Conservation (phyloP, 2,888 invertebrate species). For the Sinelater perroti region DNA sequence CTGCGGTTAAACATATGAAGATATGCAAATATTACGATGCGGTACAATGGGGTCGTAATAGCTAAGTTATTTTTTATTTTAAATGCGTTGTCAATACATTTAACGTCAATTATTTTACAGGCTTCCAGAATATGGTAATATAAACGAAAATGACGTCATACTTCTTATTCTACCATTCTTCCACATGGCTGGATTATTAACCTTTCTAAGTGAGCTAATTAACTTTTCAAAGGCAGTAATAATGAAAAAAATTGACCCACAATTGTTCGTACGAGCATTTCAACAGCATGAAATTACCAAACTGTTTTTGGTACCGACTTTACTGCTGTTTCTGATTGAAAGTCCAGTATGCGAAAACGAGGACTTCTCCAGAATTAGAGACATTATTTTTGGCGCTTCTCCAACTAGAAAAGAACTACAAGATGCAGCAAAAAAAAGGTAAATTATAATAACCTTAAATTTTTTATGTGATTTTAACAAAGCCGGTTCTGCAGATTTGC, state of each 20-base stretch:
- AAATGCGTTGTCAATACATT: no score
- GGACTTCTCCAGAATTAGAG: constrained; percentile 72
- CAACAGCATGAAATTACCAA: constrained; percentile 47
- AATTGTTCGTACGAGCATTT: constrained; percentile 45
- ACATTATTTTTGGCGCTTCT: constrained; percentile 78
- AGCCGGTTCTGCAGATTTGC: not conserved
- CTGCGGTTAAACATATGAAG: no score
- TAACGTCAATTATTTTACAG: no score
- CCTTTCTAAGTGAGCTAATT: constrained; percentile 1
- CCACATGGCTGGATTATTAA: constrained; percentile 47
- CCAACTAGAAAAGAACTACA: constrained; percentile 72
- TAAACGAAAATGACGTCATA: constrained; percentile 30
- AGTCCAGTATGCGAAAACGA: constrained; percentile 76
- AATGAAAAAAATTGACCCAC: constrained; percentile 46
- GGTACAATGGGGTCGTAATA: no score
- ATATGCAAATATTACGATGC: no score
- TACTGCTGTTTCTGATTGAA: constrained; percentile 81
- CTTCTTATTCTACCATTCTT: constrained; percentile 59
- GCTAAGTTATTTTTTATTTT: no score
- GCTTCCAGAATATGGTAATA: not conserved
- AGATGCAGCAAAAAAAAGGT: constrained; percentile 21
- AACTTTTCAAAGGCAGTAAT: constrained; percentile 33
- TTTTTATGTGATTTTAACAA: not conserved
- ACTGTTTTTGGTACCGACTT: constrained; percentile 44
- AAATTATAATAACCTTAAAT: no score